A percentile compares a stretch with the other conserved stretches of the same genome.
phyloP scores from a whole-genome alignment of 2,113 vertebrate species.

The Camelus bactrianus region DNA sequence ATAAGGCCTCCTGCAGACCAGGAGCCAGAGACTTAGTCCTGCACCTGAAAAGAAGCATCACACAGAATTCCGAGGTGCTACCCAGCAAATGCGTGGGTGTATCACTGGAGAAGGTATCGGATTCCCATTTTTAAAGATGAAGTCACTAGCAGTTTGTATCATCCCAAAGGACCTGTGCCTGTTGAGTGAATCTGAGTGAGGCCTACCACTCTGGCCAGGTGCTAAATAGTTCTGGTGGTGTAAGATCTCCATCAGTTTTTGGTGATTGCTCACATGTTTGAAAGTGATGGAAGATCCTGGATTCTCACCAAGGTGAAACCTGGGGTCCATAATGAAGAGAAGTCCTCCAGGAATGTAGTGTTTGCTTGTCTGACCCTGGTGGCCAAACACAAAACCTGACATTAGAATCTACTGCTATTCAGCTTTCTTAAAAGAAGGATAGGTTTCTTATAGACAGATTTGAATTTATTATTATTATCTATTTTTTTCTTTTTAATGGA shows the following conservation, averaged over 20 bases:
- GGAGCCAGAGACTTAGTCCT: neutral
- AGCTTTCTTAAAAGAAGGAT: neutral
- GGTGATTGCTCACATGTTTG: neutral
- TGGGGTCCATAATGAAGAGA: neutral
- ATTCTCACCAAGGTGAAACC: neutral
- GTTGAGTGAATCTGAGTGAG: neutral
- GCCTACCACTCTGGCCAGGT: neutral
- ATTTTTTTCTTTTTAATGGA: too few species aligned
- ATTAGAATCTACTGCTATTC: neutral
- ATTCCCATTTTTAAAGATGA: neutral
- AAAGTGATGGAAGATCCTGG: neutral
- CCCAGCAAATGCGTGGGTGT: neutral
- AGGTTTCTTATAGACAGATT: conserved; percentile 32
- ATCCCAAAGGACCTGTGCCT: neutral
- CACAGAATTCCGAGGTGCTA: neutral
- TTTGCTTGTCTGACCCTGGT: neutral
- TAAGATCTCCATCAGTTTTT: neutral
- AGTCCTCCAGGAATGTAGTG: neutral
- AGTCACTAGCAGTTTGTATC: neutral
- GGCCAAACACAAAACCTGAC: neutral
- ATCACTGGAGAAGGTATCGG: neutral
- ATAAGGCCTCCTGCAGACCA: neutral
- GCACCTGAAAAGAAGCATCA: neutral
- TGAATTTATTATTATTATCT: neutral
- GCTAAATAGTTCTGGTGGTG: neutral